Conservation (phyloP, 2,113 vertebrate genomes). For the Myiagra hebetior region DNA sequence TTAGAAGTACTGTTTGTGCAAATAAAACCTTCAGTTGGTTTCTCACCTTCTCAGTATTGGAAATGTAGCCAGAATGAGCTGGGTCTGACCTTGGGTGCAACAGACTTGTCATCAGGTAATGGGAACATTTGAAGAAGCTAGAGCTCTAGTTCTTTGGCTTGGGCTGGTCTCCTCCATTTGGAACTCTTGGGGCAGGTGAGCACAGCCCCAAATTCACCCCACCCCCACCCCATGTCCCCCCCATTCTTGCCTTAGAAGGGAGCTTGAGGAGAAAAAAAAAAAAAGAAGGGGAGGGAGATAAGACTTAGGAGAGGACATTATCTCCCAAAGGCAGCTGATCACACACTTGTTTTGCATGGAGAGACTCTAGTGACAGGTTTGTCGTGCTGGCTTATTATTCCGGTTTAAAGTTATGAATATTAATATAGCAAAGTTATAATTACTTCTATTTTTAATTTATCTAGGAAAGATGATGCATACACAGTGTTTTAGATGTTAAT, state of each 20-base stretch:
- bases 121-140: background rate
- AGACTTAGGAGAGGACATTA: background rate
- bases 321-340: constrained; percentile 38
- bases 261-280: background rate
- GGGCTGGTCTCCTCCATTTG: background rate
- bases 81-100: background rate
- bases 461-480: constrained; percentile 73
- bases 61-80: background rate
- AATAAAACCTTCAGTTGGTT: background rate
- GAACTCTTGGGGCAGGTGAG: background rate
- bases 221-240: background rate
- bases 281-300: background rate
- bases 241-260: background rate
- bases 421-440: constrained; percentile 78
- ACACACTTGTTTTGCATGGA: constrained; percentile 49
- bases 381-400: constrained; percentile 70
- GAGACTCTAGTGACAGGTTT: constrained; percentile 66
- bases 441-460: constrained; percentile 83
- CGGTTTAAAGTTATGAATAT: constrained; percentile 76
- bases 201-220: background rate
- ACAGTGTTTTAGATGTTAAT: constrained; percentile 79
- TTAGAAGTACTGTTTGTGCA: background rate
- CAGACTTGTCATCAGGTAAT: background rate
- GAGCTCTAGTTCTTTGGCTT: background rate
- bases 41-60: background rate